Conservation (phyloP, 2,113 vertebrate species). For the Zapornia atra region DNA sequence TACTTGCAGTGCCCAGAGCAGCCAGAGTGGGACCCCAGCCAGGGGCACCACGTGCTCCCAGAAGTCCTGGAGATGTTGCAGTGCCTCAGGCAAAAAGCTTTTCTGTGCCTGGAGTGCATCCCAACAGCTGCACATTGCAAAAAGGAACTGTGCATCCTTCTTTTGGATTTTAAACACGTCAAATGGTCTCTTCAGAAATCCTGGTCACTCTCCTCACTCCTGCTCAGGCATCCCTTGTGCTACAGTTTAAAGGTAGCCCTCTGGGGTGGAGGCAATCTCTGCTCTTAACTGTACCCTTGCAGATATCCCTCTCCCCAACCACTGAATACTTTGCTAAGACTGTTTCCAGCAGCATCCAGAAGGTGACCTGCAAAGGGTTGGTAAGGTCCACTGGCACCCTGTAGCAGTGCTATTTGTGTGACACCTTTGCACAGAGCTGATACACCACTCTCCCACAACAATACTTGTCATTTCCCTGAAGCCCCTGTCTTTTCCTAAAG, state of each 20-base stretch:
- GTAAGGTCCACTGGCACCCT: accelerated
- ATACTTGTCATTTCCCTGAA: not conserved
- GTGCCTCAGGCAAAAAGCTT: not conserved
- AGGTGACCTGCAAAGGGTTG: not conserved
- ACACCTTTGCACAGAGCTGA: not conserved
- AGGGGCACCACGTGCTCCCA: accelerated
- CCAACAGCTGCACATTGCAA: not conserved
- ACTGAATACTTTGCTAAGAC: not conserved
- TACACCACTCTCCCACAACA: accelerated
- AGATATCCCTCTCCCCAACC: not conserved
- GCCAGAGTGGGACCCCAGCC: accelerated
- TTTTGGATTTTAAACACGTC: not conserved
- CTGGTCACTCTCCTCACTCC: not conserved
- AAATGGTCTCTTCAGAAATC: not conserved
- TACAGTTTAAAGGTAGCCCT: not conserved
- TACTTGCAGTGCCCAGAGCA: not conserved
- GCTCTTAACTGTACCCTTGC: not conserved
- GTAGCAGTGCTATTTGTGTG: accelerated
- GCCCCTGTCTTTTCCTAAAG: not conserved
- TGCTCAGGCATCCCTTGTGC: not conserved
- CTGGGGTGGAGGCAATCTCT: not conserved
- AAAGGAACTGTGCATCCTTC: not conserved
- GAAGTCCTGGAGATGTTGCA: not conserved
- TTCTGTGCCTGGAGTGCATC: not conserved
- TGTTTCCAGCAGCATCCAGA: not conserved